These are phyloP conservation scores for Peromyscus polionotus DNA, from an alignment of 2,113 vertebrate species.

Conservation along the genomic window DNA sequence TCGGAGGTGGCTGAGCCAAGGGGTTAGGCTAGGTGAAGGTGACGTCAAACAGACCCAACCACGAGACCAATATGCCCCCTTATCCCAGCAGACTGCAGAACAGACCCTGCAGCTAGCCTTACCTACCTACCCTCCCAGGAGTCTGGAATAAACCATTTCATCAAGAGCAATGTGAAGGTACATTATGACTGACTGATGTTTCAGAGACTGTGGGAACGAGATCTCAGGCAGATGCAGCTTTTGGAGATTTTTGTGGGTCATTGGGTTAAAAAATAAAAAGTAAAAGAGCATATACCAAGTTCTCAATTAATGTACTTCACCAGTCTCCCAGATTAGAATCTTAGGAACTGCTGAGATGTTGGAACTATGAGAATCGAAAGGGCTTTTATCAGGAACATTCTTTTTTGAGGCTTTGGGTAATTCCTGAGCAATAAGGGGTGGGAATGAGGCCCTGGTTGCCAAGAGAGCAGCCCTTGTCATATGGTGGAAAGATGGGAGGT, in stretches of 20 bases:
- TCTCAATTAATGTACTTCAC: rapidly evolving
- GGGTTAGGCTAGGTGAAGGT: neutral
- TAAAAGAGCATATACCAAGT: neutral
- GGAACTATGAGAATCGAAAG: rapidly evolving
- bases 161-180: too few relatives aligned
- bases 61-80: neutral
- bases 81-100: neutral
- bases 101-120: neutral
- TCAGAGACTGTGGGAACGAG: neutral
- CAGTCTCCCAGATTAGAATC: rapidly evolving
- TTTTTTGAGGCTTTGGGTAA: neutral
- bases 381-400: neutral
- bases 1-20: neutral
- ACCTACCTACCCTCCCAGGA: rapidly evolving
- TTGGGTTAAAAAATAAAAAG: neutral
- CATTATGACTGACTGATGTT: neutral
- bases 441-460: neutral
- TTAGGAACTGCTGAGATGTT: neutral
- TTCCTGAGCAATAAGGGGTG: neutral
- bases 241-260: neutral
- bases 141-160: neutral
- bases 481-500: neutral
- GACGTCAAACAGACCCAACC: rapidly evolving
- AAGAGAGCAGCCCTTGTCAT: neutral
- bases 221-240: neutral